Evolutionary conservation across 1,140 invertebrate genomes (phyloP), one percentile per base, ranked within the genome.

Genomic region (Bombus waltoni): DNA sequence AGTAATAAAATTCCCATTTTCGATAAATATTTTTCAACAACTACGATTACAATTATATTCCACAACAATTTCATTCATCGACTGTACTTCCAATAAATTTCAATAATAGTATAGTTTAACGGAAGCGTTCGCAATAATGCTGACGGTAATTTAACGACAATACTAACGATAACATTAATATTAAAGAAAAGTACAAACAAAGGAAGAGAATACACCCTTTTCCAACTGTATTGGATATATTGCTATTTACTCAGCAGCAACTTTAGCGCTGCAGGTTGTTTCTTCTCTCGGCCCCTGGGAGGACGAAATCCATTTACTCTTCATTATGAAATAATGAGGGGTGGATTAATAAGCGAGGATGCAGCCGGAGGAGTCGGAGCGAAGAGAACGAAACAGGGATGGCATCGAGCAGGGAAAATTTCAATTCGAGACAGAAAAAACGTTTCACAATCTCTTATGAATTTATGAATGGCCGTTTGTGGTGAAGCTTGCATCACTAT

Each of bases 251-350:
- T 62, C 71, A 47, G 47, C 76, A 44, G 44, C 87, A 81, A 88
- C 68, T 89, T 85, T 72, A 15, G 11, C 79, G 76, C 85, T 81
- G 73, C 65, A 81, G 87, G 77, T 89, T 83, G 77, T 89, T 83
- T 80, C 87, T 82, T 80, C 66, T 62, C 66, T 11, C 59, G 81
- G 59, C 66, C 79, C 82, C 25, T 13, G 78, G 75, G 79, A 70
- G 83, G 85, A 62, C 71, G 87, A 88, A 88, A 84, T 88, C 83
- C 77, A 88, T 88, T 89, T 89, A 86, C 88, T 89, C 87, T 88
- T 89, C 87, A 75, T 89, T 89, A 88, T 74, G 68, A 38, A 81
- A 68, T 89, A 88, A 89, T 83, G 87, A 89, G 65, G 62, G 73
- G 71, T 78, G 85, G 83, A 89, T 89, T 89, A 88, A 82, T 81